Evolutionary conservation across 2,888 invertebrate genomes (phyloP), one percentile per base, ranked within the genome.

Genomic region (Noctua pronuba): DNA sequence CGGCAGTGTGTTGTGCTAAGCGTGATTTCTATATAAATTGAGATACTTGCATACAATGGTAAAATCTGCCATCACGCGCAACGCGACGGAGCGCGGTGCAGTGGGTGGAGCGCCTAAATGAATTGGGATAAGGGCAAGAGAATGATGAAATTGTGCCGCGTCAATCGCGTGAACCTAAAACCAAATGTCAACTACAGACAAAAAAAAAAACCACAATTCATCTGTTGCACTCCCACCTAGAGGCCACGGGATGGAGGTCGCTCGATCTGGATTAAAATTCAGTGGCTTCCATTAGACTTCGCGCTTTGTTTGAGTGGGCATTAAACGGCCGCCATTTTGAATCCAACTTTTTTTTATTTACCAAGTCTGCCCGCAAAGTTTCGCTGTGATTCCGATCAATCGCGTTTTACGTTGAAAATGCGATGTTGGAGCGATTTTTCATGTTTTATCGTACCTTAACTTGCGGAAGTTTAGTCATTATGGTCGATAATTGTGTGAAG

Each of bases 211-310:
- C 41, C 28, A 49, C 35, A 52, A 44, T 52, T 72, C 31, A 66
- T 64, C 38, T 82, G 73, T 86, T 65, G 55, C 80, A 75, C 66
- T 35, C 79, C 13, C 18, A 4, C 5, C 38, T 73, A 44, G 74
- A 62, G 62, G 62, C 64, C 76, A 7, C 77, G 24, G 44, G 38
- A 52, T 21, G 58, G 71, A 85, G 79, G 76, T 82, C 82, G 70
- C 35, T 75, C 80, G 60, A 68, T 73, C 72, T 79, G 90, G 90
- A 91, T 92, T 91, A 89, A 90, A 90, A 90, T 91, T 91, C 88
- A 88, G 89, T 85, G 86, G 89, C 86, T 89, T 91, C 88, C 88
- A 88, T 89, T 90, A 90, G 82, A 87, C 89, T 89, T 88, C 73
- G 85, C 78, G 80, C 74, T 82, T 89, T 88, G 88, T 90, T 91